Evolutionary conservation across 53 echinoderm and acorn worm species (phyloP).

Genomic region (Holothuria leucospilota): DNA sequence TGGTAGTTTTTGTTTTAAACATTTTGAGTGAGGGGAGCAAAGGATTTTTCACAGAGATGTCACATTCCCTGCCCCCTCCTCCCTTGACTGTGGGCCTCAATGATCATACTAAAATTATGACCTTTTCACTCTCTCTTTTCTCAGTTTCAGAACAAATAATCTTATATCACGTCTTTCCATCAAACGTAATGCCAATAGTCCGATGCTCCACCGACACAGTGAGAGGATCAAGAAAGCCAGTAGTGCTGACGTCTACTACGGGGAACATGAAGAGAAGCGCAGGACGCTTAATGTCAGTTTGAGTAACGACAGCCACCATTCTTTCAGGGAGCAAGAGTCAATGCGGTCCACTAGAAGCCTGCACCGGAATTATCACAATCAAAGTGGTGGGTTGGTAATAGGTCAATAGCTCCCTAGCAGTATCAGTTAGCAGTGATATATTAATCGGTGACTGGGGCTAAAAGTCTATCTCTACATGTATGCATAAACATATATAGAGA

Average conservation of each 20-base stretch:
- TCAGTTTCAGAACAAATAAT: slow-evolving; percentile 94
- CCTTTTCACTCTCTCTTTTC: neutral
- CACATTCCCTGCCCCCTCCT: too few relatives aligned
- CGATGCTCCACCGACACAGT: slow-evolving; percentile 92
- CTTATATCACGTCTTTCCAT: slow-evolving; percentile 96
- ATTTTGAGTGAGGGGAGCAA: too few relatives aligned
- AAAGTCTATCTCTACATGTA: too few relatives aligned
- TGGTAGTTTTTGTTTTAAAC: too few relatives aligned
- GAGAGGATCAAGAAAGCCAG: slow-evolving; percentile 79
- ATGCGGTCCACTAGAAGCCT: slow-evolving; percentile 76
- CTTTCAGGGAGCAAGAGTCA: slow-evolving; percentile 82
- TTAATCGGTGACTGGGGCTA: too few relatives aligned
- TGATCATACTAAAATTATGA: too few relatives aligned
- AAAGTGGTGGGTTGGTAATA: slow-evolving; percentile 25
- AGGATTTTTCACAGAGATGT: too few relatives aligned
- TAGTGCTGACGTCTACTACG: slow-evolving; percentile 68
- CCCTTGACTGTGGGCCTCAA: too few relatives aligned
- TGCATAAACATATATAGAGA: too few relatives aligned
- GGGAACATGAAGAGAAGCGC: slow-evolving; percentile 85
- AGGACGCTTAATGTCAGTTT: slow-evolving; percentile 68
- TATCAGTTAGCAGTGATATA: too few relatives aligned
- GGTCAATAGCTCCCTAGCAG: too few relatives aligned
- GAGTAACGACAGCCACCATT: slow-evolving; percentile 63
- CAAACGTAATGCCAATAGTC: slow-evolving; percentile 85
- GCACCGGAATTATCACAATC: slow-evolving; percentile 44